These are phyloP conservation scores for Thinocorus orbignyianus DNA, from an alignment of 2,113 vertebrate species.

Conservation along the genomic window DNA sequence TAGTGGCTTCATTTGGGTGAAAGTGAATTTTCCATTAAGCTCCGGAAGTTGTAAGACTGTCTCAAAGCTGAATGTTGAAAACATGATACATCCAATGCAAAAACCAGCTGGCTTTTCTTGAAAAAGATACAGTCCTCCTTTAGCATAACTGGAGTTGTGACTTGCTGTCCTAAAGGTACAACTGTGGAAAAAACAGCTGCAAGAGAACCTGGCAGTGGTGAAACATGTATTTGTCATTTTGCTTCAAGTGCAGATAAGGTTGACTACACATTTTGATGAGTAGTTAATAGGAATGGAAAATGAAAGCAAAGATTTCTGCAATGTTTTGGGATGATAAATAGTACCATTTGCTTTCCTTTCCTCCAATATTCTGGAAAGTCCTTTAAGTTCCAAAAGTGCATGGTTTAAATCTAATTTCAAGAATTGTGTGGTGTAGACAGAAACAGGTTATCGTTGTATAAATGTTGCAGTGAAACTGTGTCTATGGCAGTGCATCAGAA, in stretches of 20 bases:
- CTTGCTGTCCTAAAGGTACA: neutral
- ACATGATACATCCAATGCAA: neutral
- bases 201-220: neutral
- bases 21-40: neutral
- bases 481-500: neutral
- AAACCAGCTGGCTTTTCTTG: neutral
- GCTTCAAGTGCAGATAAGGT: neutral
- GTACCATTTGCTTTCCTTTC: neutral
- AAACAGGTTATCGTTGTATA: neutral
- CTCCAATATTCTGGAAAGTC: neutral
- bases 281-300: neutral
- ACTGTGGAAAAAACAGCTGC: neutral
- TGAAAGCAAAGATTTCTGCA: neutral
- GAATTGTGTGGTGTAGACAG: neutral
- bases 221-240: neutral
- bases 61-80: neutral
- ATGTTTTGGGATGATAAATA: neutral
- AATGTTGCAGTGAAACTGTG: neutral
- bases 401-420: slow-evolving; percentile 41
- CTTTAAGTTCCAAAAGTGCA: neutral
- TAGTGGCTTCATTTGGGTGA: neutral
- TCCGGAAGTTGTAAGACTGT: neutral
- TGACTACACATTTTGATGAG: slow-evolving; percentile 13
- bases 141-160: neutral
- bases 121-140: neutral